Evolutionary conservation across 2,797 vertebrate genomes (phyloP).

Genomic region (Galago senegalensis): DNA sequence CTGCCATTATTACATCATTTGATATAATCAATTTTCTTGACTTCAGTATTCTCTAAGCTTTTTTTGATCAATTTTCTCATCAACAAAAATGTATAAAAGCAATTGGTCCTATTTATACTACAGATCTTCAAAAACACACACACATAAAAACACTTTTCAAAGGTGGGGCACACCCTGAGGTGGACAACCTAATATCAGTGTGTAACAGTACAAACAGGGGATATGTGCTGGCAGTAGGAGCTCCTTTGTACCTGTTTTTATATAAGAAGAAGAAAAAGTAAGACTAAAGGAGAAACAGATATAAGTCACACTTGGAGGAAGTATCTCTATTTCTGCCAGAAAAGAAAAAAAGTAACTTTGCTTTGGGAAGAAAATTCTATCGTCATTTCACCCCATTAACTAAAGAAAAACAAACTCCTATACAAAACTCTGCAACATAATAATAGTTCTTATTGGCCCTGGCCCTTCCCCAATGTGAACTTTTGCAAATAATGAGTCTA

Average conservation of each 20-base stretch:
- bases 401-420: conserved; percentile 34
- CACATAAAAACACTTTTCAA: not conserved
- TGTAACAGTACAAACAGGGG: not conserved
- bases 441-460: conserved; percentile 14
- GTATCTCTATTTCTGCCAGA: not conserved
- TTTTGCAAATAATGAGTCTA: not conserved
- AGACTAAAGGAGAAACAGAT: not conserved
- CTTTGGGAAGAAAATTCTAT: not conserved
- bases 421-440: not conserved
- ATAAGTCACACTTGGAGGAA: not conserved
- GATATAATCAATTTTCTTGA: not conserved
- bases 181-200: not conserved
- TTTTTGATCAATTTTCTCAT: conserved; percentile 7
- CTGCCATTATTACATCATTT: conserved; percentile 31
- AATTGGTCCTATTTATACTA: not conserved
- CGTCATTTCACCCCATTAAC: not conserved
- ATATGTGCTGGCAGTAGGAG: not conserved
- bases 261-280: not conserved
- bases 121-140: not conserved
- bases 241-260: not conserved
- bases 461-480: not conserved
- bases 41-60: not conserved
- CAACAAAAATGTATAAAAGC: not conserved
- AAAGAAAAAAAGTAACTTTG: not conserved
- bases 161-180: not conserved